Evolutionary conservation across 2,888 invertebrate species (phyloP).

Genomic region (Gastracanthus pulcherrimus): DNA sequence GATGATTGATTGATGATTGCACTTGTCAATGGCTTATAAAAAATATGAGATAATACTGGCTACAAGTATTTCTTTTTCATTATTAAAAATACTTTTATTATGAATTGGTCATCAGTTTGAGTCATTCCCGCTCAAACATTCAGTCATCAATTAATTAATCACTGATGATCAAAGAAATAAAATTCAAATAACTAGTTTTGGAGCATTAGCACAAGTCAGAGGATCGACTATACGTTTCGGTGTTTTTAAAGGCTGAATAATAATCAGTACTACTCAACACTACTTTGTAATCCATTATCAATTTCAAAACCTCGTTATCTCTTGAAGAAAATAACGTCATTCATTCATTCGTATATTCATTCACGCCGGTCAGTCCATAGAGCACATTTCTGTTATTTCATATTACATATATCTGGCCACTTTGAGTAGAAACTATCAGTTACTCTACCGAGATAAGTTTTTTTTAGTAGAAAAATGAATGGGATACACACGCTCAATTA

Average conservation of each 20-base stretch:
- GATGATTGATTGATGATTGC: no score
- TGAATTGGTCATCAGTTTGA: no score
- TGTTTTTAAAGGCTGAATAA: background rate
- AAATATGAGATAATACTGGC: no score
- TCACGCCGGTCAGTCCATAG: no score
- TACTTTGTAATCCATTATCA: constrained; percentile 12
- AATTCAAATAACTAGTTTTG: background rate
- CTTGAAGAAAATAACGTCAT: background rate
- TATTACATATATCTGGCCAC: no score
- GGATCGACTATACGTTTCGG: background rate
- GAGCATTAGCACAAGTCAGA: background rate
- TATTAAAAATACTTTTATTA: no score
- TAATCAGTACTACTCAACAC: background rate
- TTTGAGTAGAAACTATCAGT: background rate
- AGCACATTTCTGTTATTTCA: no score
- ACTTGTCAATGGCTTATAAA: no score
- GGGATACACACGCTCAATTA: background rate
- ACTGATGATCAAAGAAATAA: background rate
- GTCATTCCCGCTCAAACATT: no score
- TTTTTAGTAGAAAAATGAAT: background rate
- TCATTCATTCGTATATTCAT: constrained; percentile 9
- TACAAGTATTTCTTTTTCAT: no score
- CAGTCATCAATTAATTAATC: background rate
- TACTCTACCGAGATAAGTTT: background rate
- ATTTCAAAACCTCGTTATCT: constrained; percentile 21